Evolutionary conservation across 2,888 invertebrate genomes (phyloP).

Genomic region (Dasypogon diadema): DNA sequence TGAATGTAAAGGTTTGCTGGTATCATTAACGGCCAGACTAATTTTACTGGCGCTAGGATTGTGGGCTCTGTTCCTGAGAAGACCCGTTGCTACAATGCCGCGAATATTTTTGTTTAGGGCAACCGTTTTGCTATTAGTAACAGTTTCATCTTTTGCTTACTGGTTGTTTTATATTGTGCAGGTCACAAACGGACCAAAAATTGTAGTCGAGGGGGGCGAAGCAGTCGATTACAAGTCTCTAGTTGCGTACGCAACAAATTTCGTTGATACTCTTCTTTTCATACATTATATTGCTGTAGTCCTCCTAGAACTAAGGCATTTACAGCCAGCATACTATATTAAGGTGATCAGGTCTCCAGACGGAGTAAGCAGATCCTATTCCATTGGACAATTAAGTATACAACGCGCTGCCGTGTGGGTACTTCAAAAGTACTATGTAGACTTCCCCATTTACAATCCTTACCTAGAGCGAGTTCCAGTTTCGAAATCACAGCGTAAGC

Average conservation of each 20-base stretch:
- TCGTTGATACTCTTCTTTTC: constrained; percentile 93
- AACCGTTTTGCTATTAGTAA: constrained; percentile 86
- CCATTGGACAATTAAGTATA: constrained; percentile 91
- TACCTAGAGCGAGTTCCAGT: constrained; percentile 92
- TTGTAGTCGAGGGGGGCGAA: constrained; percentile 82
- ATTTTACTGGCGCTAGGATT: constrained; percentile 88
- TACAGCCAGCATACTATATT: constrained; percentile 89
- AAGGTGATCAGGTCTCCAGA: constrained; percentile 96
- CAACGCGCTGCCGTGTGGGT: constrained; percentile 96
- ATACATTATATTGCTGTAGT: constrained; percentile 95
- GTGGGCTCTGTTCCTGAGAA: constrained; percentile 92
- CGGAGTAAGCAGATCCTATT: constrained; percentile 89
- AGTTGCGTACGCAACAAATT: constrained; percentile 92
- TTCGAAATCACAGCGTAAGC: constrained; percentile 83
- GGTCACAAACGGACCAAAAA: constrained; percentile 83
- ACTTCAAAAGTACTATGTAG: constrained; percentile 93
- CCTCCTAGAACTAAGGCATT: constrained; percentile 91
- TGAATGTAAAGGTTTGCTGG: constrained; percentile 93
- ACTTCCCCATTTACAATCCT: constrained; percentile 97
- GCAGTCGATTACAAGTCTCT: constrained; percentile 87
- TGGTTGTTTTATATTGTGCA: constrained; percentile 99
- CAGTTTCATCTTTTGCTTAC: constrained; percentile 94
- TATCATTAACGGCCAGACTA: constrained; percentile 92
- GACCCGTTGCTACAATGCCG: constrained; percentile 88
- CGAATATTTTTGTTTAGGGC: constrained; percentile 92